Base-by-base conservation (phyloP, 2,797 vertebrate species). In the Alfaro cultratus region DNA sequence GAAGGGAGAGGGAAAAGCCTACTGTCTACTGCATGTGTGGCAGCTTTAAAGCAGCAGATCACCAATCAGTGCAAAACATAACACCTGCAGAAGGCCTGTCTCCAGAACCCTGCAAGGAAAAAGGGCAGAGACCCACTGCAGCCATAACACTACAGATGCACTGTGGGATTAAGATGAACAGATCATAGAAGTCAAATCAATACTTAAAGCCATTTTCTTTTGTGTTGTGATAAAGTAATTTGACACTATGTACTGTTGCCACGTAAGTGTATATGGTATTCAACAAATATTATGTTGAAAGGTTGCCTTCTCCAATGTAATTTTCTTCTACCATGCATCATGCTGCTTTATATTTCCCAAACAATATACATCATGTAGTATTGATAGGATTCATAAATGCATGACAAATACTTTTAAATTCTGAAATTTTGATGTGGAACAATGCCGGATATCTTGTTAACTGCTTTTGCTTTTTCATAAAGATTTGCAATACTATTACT, bases 401-500 rank as follows among this genome's bases (percentile, higher is more conserved):
- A 29, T 72, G 41, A 21, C 47, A 76, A 47, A 34, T 76, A 64
- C 57, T 45, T 45, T 64, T 46, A 31, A 29, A 29, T 29, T 72
- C 3, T 74, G 1, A 55, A 75, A 83, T 72, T 34, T 13, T 72
- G 1, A 13, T 36, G n/a, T 74, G 49, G 62, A 47, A 75, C 31
- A 46, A 45, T 64, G 68, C 36, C 67, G 64, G 31, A 26, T 45
- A 23, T 73, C 46, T 43, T 47, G 23, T 26, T 60, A 62, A 51
- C 2, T 67, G 51, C 34, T n/a, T 18, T 21, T 47, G 26, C 31
- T 23, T 74, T 16, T 80, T 18, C 41, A 1, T 64, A n/a, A 31
- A 47, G 23, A 62, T 85, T 86, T 81, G 4, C 70, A 77, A 41
- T 39, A 36, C 39, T 29, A 7, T 72, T 43, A 39, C 23, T 55